These are phyloP conservation scores for Pogonomyrmex barbatus DNA, from an alignment of 1,140 invertebrate species.

Conservation along the genomic window DNA sequence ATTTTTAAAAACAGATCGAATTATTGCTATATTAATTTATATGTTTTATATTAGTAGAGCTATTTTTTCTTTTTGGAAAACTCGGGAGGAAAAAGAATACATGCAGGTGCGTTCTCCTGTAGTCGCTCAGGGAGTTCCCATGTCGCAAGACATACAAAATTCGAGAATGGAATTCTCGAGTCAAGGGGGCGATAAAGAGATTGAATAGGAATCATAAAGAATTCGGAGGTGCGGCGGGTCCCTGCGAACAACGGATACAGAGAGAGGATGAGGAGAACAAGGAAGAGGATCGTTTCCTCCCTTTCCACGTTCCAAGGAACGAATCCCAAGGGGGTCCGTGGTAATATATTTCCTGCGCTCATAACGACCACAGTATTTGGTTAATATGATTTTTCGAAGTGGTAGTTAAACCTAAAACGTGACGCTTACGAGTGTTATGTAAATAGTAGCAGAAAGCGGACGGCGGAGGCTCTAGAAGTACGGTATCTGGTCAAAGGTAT, in stretches of 20 bases:
- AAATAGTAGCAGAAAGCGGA: slow-evolving; percentile 66
- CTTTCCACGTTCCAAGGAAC: slow-evolving; percentile 63
- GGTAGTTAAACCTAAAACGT: slow-evolving; percentile 74
- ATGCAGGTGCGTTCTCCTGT: slow-evolving; percentile 20
- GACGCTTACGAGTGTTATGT: slow-evolving; percentile 74
- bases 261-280: neutral
- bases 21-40: neutral
- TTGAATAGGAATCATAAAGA: slow-evolving; percentile 75
- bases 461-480: slow-evolving; percentile 25
- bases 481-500: slow-evolving; percentile 39
- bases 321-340: slow-evolving; percentile 54
- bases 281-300: slow-evolving; percentile 59
- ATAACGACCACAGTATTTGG: slow-evolving; percentile 75
- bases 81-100: neutral
- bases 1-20: neutral
- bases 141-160: neutral
- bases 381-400: slow-evolving; percentile 77
- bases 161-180: slow-evolving; percentile 64
- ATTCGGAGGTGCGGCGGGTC: slow-evolving; percentile 68
- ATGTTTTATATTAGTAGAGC: neutral
- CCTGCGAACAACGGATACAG: slow-evolving; percentile 2
- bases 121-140: neutral
- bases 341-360: slow-evolving; percentile 73
- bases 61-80: neutral
- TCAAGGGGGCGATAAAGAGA: slow-evolving; percentile 67